phyloP scores from a whole-genome alignment of 2,797 vertebrate genomes.

The Gymnoscopelus microlampas region DNA sequence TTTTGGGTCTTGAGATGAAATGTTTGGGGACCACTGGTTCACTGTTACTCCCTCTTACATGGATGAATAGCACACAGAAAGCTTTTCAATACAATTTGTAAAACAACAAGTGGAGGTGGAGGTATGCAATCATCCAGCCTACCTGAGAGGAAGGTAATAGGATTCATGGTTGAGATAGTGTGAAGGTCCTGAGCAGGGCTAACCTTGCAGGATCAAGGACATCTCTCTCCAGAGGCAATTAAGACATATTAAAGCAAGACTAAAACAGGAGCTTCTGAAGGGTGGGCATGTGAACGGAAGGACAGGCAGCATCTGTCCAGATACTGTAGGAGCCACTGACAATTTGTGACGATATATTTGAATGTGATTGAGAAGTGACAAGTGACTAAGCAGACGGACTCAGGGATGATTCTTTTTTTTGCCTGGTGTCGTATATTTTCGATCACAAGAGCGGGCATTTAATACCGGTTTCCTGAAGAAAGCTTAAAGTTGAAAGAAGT shows the following conservation, averaged over 20 bases:
- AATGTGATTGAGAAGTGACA: conserved; percentile 24
- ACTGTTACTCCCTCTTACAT: conserved; percentile 37
- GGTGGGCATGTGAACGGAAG: conserved; percentile 32
- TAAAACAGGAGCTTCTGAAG: conserved; percentile 27
- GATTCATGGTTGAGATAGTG: conserved; percentile 59
- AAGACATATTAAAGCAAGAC: conserved; percentile 37
- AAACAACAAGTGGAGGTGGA: conserved; percentile 36
- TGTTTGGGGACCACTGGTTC: conserved; percentile 1
- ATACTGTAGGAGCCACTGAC: conserved; percentile 7
- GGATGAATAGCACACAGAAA: conserved; percentile 49
- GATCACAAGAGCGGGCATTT: too few species aligned
- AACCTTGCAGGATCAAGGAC: conserved; percentile 62
- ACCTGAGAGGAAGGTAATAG: conserved; percentile 43
- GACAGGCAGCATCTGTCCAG: conserved; percentile 15
- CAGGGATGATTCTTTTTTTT: background rate
- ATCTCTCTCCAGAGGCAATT: conserved; percentile 40
- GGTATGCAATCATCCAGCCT: conserved; percentile 51
- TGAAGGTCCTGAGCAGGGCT: conserved; percentile 34
- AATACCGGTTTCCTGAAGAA: too few species aligned
- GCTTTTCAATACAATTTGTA: conserved; percentile 44
- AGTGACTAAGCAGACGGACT: background rate
- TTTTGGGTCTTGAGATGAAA: too few species aligned
- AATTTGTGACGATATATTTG: conserved; percentile 19
- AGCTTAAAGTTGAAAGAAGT: too few species aligned
- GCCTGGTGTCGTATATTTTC: too few species aligned